A percentile compares a stretch with the other conserved stretches of the same genome.
phyloP scores from a whole-genome alignment of 2,113 vertebrate genomes.

The Dunckerocampus dactyliophorus region DNA sequence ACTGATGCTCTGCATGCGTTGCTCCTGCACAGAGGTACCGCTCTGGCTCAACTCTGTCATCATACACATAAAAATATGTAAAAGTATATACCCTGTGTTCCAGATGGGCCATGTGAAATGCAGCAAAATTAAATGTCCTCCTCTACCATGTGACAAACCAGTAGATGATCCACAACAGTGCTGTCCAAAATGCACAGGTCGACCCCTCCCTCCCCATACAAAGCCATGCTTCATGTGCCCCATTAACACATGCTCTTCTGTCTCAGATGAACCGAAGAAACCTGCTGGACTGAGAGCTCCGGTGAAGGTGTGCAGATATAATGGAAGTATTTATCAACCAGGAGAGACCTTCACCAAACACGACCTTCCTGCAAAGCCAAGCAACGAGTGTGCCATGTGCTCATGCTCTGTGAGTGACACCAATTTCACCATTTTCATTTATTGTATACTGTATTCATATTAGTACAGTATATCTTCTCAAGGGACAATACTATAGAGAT shows the following conservation, averaged over 20 bases:
- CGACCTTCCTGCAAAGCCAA: constrained; percentile 79
- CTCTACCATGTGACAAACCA: constrained; percentile 78
- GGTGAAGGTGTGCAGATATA: constrained; percentile 80
- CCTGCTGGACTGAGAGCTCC: constrained; percentile 83
- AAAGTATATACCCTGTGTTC: constrained; percentile 4
- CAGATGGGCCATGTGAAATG: constrained; percentile 86
- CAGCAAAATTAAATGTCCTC: constrained; percentile 84
- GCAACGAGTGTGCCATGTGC: constrained; percentile 91
- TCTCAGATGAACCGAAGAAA: constrained; percentile 72
- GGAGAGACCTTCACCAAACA: constrained; percentile 85
- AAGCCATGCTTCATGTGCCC: neutral
- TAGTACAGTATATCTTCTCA: too few species aligned
- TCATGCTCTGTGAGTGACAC: constrained; percentile 82
- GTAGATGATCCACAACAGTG: constrained; percentile 84
- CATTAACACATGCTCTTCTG: neutral
- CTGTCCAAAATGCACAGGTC: constrained; percentile 87
- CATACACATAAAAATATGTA: neutral
- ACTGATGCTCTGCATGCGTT: constrained; percentile 88
- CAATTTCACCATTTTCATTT: neutral
- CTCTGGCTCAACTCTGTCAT: too few species aligned
- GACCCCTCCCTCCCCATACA: neutral
- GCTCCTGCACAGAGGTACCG: constrained; percentile 85
- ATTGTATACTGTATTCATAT: neutral
- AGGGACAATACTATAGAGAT: too few species aligned
- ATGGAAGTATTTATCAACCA: constrained; percentile 82